Evolutionary conservation across 2,888 invertebrate species (phyloP).

Genomic region (Athrips mouffetella): DNA sequence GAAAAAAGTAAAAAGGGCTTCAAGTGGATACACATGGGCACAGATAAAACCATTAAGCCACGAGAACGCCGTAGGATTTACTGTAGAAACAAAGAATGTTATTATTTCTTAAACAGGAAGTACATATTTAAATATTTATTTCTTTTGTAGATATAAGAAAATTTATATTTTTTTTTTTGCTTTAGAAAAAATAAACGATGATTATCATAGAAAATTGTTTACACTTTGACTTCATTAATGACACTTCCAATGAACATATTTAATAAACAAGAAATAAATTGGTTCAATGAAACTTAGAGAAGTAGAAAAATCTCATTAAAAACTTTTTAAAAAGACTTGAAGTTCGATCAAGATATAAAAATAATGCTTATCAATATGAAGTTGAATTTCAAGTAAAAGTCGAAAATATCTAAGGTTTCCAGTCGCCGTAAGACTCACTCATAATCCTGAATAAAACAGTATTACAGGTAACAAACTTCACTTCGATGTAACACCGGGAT

Average conservation of each 20-base stretch:
- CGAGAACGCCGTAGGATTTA: not conserved
- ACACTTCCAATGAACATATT: too few relatives aligned
- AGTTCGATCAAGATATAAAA: slow-evolving; percentile 1
- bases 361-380: not conserved
- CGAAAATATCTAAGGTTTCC: slow-evolving; percentile 14
- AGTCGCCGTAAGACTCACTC: slow-evolving; percentile 20
- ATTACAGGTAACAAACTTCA: slow-evolving; percentile 45
- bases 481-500: slow-evolving; percentile 38
- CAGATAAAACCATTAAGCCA: slow-evolving; percentile 7
- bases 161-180: too few relatives aligned
- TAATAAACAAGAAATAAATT: too few relatives aligned
- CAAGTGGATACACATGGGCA: slow-evolving; percentile 23
- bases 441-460: slow-evolving; percentile 21
- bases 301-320: slow-evolving; percentile 4
- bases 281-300: not conserved
- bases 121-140: not conserved
- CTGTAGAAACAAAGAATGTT: not conserved
- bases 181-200: too few relatives aligned
- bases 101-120: not conserved
- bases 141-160: too few relatives aligned
- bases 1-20: slow-evolving; percentile 21
- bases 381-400: not conserved
- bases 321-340: not conserved
- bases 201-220: too few relatives aligned
- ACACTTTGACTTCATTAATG: too few relatives aligned